These are phyloP conservation scores for Temnopleurus reevesii DNA, from an alignment of 53 echinoderm and acorn worm species.

Conservation along the genomic window DNA sequence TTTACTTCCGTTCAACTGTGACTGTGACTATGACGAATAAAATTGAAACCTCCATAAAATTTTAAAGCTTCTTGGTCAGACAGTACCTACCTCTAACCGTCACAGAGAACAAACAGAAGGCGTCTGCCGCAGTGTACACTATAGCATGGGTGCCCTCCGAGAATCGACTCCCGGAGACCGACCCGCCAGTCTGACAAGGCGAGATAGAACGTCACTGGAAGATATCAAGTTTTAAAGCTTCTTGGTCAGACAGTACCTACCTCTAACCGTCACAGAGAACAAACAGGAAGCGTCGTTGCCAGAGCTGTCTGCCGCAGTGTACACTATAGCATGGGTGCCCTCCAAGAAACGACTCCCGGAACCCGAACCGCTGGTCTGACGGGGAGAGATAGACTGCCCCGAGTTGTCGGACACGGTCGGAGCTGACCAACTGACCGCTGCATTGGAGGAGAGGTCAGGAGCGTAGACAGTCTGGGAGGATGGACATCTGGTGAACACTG, in stretches of 20 bases:
- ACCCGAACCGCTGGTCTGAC: background rate
- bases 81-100: slow-evolving; percentile 57
- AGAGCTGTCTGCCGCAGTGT: slow-evolving; percentile 60
- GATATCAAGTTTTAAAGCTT: too few species aligned
- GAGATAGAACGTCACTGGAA: too few species aligned
- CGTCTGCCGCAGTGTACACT: slow-evolving; percentile 61
- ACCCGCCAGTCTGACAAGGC: background rate
- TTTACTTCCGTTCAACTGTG: too few species aligned
- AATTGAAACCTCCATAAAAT: too few species aligned
- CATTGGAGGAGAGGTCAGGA: background rate
- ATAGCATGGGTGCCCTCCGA: slow-evolving; percentile 56
- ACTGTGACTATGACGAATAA: too few species aligned
- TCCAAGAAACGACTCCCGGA: slow-evolving; percentile 42
- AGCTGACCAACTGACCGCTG: slow-evolving; percentile 30
- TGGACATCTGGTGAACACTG: slow-evolving; percentile 46
- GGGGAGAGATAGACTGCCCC: slow-evolving; percentile 16
- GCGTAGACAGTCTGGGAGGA: slow-evolving; percentile 15
- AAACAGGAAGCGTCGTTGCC: slow-evolving; percentile 64
- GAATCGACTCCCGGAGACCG: slow-evolving; percentile 33
- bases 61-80: too few species aligned
- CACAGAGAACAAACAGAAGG: slow-evolving; percentile 61
- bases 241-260: too few species aligned
- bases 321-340: slow-evolving; percentile 58
- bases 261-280: slow-evolving; percentile 62
- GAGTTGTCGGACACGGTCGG: slow-evolving; percentile 43